Conservation (phyloP, 92 coral and sea anemone genomes). For the Phenganax marumi region DNA sequence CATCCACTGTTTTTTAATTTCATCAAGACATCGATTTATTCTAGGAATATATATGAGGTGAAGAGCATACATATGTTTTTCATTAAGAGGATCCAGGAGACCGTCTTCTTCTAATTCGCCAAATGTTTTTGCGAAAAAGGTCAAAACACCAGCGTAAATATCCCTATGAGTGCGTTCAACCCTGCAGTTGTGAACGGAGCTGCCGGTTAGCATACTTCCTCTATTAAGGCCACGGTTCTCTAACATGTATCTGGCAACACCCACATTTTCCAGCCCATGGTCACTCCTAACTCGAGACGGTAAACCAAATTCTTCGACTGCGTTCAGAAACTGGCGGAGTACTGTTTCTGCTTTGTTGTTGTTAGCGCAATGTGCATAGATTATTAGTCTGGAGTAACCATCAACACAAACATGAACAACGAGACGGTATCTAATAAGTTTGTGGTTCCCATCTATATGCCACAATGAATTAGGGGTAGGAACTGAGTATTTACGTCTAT, state of each 20-base stretch:
- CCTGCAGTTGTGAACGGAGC: conserved; percentile 65
- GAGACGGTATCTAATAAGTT: conserved; percentile 55
- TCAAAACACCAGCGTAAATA: conserved; percentile 59
- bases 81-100: conserved; percentile 54
- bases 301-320: conserved; percentile 48
- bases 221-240: conserved; percentile 55
- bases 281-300: conserved; percentile 63
- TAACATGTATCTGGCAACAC: conserved; percentile 58
- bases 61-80: conserved; percentile 48
- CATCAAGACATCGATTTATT: conserved; percentile 50
- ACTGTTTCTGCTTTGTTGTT: conserved; percentile 62
- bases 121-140: conserved; percentile 40
- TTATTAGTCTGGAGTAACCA: conserved; percentile 63
- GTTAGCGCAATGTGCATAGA: conserved; percentile 50
- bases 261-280: conserved; percentile 60
- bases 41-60: conserved; percentile 49
- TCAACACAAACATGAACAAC: conserved; percentile 58
- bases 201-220: conserved; percentile 68
- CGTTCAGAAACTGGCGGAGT: conserved; percentile 52
- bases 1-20: conserved; percentile 50
- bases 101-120: conserved; percentile 38
- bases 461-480: conserved; percentile 59
- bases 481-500: conserved; percentile 54
- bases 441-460: conserved; percentile 61
- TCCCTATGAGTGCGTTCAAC: conserved; percentile 63